A percentile compares a stretch with the other conserved stretches of the same genome.
Evolutionary conservation across 2,888 invertebrate genomes (phyloP).

Genomic region (Enchytraeus crypticus): DNA sequence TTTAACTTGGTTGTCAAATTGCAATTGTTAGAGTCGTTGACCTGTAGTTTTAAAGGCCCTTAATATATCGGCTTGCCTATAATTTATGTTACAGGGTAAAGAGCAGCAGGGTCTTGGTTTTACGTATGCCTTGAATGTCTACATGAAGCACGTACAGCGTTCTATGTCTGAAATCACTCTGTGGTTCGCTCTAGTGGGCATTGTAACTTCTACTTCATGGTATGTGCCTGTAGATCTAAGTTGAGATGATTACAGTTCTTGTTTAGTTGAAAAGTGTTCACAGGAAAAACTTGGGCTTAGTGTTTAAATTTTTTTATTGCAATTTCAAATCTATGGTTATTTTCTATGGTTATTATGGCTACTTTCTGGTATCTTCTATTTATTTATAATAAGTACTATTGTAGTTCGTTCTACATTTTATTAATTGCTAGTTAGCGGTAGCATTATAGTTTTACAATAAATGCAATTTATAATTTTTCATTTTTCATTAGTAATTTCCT

Average conservation of each 20-base stretch:
- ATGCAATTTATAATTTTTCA: no score
- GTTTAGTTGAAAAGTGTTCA: neutral
- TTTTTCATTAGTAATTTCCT: neutral
- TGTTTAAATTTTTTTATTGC: neutral
- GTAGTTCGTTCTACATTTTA: no score
- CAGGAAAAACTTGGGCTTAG: neutral
- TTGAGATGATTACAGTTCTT: neutral
- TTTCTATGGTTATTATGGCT: neutral
- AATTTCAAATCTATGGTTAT: neutral
- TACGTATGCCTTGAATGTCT: constrained; percentile 20
- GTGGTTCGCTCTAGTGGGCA: constrained; percentile 29
- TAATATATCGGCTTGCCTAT: no score
- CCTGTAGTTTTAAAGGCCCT: no score
- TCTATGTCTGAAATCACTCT: constrained; percentile 30
- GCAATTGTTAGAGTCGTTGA: no score
- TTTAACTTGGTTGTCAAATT: no score
- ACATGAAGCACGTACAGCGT: constrained; percentile 29
- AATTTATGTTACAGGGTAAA: constrained; percentile 32
- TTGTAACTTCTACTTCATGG: constrained; percentile 27
- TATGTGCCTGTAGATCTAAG: constrained; percentile 12
- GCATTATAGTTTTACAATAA: no score
- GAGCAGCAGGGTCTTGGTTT: constrained; percentile 30
- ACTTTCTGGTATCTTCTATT: no score
- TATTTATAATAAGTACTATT: no score
- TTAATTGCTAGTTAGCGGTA: no score